A percentile compares a stretch with the other conserved stretches of the same genome.
phyloP scores from a whole-genome alignment of 1,140 invertebrate genomes.

The Solenopsis invicta region DNA sequence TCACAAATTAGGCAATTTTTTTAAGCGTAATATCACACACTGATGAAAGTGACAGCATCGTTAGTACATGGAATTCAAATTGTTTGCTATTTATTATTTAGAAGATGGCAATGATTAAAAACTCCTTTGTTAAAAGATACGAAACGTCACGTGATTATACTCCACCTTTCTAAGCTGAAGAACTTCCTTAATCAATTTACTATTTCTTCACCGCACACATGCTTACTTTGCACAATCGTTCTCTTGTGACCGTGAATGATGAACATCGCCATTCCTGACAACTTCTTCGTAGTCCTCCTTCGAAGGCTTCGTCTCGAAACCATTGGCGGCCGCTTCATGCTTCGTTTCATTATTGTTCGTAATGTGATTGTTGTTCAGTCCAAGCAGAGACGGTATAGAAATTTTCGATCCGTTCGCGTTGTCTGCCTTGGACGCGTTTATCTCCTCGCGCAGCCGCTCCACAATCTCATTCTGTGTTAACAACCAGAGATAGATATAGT shows the following conservation, averaged over 20 bases:
- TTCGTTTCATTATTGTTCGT: slow-evolving; percentile 79
- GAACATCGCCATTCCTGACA: slow-evolving; percentile 79
- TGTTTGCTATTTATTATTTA: too few relatives aligned
- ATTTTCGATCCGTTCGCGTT: slow-evolving; percentile 81
- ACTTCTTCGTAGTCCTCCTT: slow-evolving; percentile 82
- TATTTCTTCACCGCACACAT: background rate
- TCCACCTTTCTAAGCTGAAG: too few relatives aligned
- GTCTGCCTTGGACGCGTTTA: slow-evolving; percentile 78
- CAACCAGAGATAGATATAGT: slow-evolving; percentile 45
- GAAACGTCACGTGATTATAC: too few relatives aligned
- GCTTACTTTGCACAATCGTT: slow-evolving; percentile 68
- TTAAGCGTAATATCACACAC: too few relatives aligned
- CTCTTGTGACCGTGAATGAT: slow-evolving; percentile 60
- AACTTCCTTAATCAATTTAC: background rate
- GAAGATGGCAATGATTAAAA: too few relatives aligned
- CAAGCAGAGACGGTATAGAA: slow-evolving; percentile 80
- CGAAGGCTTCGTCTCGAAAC: slow-evolving; percentile 71
- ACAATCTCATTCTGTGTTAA: slow-evolving; percentile 82
- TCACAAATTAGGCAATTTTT: too few relatives aligned
- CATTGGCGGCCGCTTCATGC: slow-evolving; percentile 70
- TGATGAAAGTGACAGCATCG: too few relatives aligned
- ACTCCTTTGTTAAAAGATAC: too few relatives aligned
- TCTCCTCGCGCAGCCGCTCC: slow-evolving; percentile 82
- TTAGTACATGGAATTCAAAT: too few relatives aligned
- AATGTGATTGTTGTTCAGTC: slow-evolving; percentile 80